Evolutionary conservation across 30 jellyfish, hydroid and myxozoan genomes (phyloP).

Genomic region (Morbakka virulenta): DNA sequence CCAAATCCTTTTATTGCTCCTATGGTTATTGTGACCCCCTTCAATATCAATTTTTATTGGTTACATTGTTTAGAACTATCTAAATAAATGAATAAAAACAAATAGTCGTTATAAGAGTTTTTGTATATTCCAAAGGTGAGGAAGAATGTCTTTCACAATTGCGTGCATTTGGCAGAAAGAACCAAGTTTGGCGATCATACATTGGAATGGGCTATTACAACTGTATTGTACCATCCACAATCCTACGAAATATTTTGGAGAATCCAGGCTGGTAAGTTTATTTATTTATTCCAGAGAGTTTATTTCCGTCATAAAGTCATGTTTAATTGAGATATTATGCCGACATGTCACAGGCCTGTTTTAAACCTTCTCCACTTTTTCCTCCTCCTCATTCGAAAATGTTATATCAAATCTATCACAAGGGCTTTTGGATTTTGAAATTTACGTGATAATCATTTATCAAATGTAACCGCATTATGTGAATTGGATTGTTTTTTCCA

Average conservation of each 20-base stretch:
- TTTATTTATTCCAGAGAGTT: neutral
- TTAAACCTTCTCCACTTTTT: no score
- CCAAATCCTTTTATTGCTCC: neutral
- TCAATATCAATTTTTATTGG: neutral
- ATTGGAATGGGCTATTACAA: constrained; percentile 93
- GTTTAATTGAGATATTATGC: no score
- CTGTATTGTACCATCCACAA: constrained; percentile 87
- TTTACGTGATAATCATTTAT: no score
- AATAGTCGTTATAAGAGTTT: neutral
- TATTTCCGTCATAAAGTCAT: neutral
- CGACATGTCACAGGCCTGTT: no score
- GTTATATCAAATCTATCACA: neutral
- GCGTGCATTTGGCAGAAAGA: constrained; percentile 71
- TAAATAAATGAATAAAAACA: neutral
- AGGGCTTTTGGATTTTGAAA: no score
- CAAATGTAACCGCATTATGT: no score
- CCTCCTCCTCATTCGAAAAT: neutral
- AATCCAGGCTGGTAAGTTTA: constrained; percentile 90
- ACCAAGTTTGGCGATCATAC: constrained; percentile 92
- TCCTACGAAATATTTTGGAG: constrained; percentile 75
- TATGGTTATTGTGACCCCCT: neutral
- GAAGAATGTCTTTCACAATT: constrained; percentile 75
- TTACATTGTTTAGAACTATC: neutral
- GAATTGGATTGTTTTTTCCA: no score
- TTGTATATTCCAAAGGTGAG: no score